Base-by-base conservation (phyloP, 2,888 invertebrate genomes). In the Empis livida region DNA sequence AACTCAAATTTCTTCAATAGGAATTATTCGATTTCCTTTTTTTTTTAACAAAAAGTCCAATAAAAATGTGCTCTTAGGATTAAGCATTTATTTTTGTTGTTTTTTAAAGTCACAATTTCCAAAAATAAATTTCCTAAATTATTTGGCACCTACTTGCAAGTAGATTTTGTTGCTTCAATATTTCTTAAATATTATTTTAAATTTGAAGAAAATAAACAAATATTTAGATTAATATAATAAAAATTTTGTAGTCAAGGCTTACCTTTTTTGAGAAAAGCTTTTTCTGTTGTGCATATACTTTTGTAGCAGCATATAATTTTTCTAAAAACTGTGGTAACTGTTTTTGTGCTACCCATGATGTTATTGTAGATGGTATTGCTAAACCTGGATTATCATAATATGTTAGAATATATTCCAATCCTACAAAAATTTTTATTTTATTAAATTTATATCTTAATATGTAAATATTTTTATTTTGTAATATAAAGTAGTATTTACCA, bases 321-420 rank as follows among this genome's bases (percentile, higher is more conserved):
- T 71, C 71, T 30, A 89, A 68, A 65, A 83, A 89, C 49, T 84
- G 82, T 1, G 89, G 88, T 66, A 87, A 81, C 23, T 84, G 88
- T 60, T 77, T 72, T 52, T 79, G 79, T 0, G 80, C 76, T 0
- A 81, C 87, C 88, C 89, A 91, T 1, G 80, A 73, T 20, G 79
- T 78, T 41, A 85, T 72, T 38, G 79, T 73, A 10, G 82, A 73
- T 0, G 90, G 86, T 57, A 91, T 78, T 43, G 81, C 58, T 35
- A 82, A 72, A 0, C 87, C 89, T 10, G 91, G 89, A 72, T 90
- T 86, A 63, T 91, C 91, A 67, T 82, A 91, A 67, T 91, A 91
- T 0, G 90, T 91, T 37, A 91, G 68, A 35, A 84, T 81, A 67
- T 89, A 91, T 65, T 91, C 85, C 59, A 85, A 77, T 11, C 87